Evolutionary conservation across 1,140 invertebrate species (phyloP).

Genomic region (Belonocnema kinseyi): DNA sequence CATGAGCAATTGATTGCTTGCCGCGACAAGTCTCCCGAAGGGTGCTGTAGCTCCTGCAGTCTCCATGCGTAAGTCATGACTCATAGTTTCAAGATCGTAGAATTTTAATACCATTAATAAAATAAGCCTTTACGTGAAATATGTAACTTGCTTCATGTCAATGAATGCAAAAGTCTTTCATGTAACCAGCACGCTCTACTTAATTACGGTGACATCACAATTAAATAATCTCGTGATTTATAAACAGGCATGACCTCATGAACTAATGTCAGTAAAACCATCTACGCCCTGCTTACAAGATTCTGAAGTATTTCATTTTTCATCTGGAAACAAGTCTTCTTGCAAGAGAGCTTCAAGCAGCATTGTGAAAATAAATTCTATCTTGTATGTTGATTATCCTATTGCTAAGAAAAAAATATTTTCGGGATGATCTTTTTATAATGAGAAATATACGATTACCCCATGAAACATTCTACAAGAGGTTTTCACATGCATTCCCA

Average conservation of each 20-base stretch:
- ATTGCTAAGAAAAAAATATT: too few relatives aligned
- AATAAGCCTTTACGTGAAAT: not conserved
- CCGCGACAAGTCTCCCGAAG: conserved; percentile 48
- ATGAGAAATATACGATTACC: too few relatives aligned
- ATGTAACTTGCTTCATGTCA: not conserved
- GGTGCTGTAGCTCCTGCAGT: conserved; percentile 50
- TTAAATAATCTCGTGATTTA: conserved; percentile 6
- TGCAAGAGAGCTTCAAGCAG: too few relatives aligned
- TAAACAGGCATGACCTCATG: conserved; percentile 13
- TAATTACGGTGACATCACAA: conserved; percentile 5
- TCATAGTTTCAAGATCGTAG: conserved; percentile 39
- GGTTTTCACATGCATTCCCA: too few relatives aligned
- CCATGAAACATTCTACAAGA: too few relatives aligned
- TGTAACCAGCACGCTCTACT: not conserved
- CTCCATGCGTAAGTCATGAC: conserved; percentile 31
- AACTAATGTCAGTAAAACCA: not conserved
- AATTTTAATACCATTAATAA: conserved; percentile 42
- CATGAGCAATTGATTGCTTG: conserved; percentile 46
- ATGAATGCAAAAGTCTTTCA: conserved; percentile 5
- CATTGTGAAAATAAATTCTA: too few relatives aligned
- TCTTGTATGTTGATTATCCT: too few relatives aligned
- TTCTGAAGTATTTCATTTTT: not conserved
- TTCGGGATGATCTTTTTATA: too few relatives aligned
- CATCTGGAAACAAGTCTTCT: too few relatives aligned
- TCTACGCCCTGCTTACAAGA: not conserved